These are phyloP conservation scores for Lasioglossum vierecki DNA, from an alignment of 2,888 invertebrate species.

Conservation along the genomic window DNA sequence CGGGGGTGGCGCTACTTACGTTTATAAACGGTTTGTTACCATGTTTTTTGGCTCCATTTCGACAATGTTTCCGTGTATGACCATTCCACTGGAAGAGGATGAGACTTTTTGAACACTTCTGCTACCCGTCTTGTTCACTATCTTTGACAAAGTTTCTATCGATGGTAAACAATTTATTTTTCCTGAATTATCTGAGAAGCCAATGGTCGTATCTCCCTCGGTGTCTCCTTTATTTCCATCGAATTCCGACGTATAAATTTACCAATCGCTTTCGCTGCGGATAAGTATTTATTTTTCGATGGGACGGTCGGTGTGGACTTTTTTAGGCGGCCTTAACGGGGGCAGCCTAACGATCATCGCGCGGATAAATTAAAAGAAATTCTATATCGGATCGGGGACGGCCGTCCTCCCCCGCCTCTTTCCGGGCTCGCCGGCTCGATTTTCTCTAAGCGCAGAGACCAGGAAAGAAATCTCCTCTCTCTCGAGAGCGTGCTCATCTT, in stretches of 20 bases:
- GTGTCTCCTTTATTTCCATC: not conserved
- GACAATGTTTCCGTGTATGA: not conserved
- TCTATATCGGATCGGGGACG: constrained; percentile 7
- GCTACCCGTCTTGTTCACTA: not conserved
- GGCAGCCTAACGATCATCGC: not conserved
- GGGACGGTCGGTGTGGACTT: not conserved
- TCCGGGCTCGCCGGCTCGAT: constrained; percentile 41
- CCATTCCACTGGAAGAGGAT: not conserved
- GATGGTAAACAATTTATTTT: no score
- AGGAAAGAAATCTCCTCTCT: constrained; percentile 54
- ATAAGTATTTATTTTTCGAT: not conserved
- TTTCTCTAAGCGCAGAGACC: constrained; percentile 42
- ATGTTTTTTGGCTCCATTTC: not conserved
- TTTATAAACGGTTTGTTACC: not conserved
- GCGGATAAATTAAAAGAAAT: constrained; percentile 20
- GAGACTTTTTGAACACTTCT: not conserved
- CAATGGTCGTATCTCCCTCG: not conserved
- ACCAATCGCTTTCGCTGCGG: not conserved
- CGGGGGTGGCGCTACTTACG: not conserved
- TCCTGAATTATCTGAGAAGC: no score
- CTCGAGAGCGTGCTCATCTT: constrained; percentile 59
- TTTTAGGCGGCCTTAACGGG: not conserved
- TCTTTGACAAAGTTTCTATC: not conserved
- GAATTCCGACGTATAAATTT: not conserved
- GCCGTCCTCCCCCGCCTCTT: not conserved